Percentiles rank a stretch among this genome's conserved stretches.
phyloP scores from a whole-genome alignment of 2,113 vertebrate genomes.

The Saguinus midas region DNA sequence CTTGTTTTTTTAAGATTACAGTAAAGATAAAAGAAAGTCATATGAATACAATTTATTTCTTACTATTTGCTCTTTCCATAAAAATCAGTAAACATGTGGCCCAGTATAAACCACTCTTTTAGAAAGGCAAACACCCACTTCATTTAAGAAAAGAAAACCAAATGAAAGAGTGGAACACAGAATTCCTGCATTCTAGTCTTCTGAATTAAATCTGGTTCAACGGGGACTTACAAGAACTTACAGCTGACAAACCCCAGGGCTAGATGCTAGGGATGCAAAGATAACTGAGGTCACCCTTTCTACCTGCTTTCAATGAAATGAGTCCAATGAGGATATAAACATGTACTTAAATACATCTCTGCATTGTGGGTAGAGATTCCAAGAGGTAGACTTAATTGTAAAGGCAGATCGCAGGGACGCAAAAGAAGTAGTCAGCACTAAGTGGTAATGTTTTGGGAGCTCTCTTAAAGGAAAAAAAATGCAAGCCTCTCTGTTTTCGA shows the following conservation, averaged over 20 bases:
- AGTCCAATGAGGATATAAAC: not conserved
- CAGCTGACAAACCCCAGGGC: not conserved
- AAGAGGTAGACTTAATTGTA: not conserved
- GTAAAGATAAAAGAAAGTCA: not conserved
- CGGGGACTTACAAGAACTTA: not conserved
- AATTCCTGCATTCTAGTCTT: not conserved
- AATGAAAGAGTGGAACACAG: not conserved
- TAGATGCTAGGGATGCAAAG: not conserved
- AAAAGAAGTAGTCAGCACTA: not conserved
- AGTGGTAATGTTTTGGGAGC: not conserved
- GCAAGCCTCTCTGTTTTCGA: not conserved
- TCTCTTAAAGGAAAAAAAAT: not conserved
- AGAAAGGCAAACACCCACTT: not conserved
- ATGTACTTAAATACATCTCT: not conserved
- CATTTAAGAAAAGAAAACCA: not conserved
- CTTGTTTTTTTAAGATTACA: not conserved
- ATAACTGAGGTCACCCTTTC: not conserved
- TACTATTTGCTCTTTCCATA: not conserved
- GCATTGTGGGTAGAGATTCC: not conserved
- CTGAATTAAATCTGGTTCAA: not conserved
- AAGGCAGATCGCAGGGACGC: not conserved
- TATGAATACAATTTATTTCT: not conserved
- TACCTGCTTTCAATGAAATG: not conserved
- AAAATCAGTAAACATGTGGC: not conserved
- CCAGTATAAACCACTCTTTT: not conserved